These are phyloP conservation scores for Apotomis betuletana DNA, from an alignment of 2,888 invertebrate species.

Conservation along the genomic window DNA sequence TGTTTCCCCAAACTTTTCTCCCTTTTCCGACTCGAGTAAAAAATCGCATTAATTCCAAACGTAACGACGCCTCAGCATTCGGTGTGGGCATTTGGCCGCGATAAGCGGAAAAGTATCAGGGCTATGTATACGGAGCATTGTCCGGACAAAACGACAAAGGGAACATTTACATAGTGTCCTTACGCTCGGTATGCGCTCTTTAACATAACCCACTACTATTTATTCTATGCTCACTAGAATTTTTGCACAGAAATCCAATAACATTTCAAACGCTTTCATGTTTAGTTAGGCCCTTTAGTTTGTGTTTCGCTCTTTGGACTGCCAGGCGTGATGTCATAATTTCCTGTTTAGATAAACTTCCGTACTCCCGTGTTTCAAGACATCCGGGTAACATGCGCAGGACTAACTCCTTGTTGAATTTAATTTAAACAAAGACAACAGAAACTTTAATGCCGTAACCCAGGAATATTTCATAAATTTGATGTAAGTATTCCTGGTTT, in stretches of 20 bases:
- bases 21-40: conserved; percentile 25
- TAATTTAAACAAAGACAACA: conserved; percentile 22
- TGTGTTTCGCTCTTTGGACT: conserved; percentile 12
- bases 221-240: conserved; percentile 43
- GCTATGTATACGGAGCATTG: conserved; percentile 51
- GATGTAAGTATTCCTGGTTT: conserved; percentile 1
- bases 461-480: conserved; percentile 9
- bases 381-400: background rate
- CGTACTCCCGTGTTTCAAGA: conserved; percentile 5
- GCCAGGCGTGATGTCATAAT: conserved; percentile 26
- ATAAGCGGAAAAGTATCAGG: conserved; percentile 43
- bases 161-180: conserved; percentile 54
- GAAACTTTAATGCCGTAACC: conserved; percentile 6
- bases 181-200: conserved; percentile 43
- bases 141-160: conserved; percentile 48
- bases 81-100: conserved; percentile 32
- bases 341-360: conserved; percentile 36
- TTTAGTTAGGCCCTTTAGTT: conserved; percentile 26
- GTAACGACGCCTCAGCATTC: conserved; percentile 36
- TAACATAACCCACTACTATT: conserved; percentile 45
- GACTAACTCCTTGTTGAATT: conserved; percentile 12
- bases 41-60: conserved; percentile 36
- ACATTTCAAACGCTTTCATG: conserved; percentile 19
- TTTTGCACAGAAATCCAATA: conserved; percentile 27
- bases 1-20: conserved; percentile 20